Evolutionary conservation across 2,888 invertebrate species (phyloP), one percentile per base, ranked within the genome.

Genomic region (Anthrax anthrax): DNA sequence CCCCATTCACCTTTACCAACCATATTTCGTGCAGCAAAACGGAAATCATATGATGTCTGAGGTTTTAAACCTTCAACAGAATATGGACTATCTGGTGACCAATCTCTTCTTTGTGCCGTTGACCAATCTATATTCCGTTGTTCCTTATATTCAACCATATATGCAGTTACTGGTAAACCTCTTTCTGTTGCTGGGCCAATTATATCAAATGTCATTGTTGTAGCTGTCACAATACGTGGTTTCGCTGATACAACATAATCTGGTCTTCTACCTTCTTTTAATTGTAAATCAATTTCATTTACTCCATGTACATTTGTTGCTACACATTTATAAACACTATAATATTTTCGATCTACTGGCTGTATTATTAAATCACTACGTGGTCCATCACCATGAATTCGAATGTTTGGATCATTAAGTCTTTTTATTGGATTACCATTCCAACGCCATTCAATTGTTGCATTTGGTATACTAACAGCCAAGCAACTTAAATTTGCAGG

Each of bases 381-480:
- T 2, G 87, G 84, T 5, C 85, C 84, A 13, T 74, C 75, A 10
- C 80, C 81, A 42, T 72, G 72, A 52, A 80, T 78, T 52, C 67
- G 67, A 4, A 82, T 70, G 54, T 75, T 74, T 1, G 73, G 70
- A 40, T 75, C 74, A 34, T 57, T 60, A 16, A 59, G 48, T 52
- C 76, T 75, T 49, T 71, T 67, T 23, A 78, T 61, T 49, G 73
- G 73, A 40, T 67, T 61, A 34, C 76, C 75, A 49, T 73, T 76
- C 65, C 71, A 77, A 64, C 76, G 77, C 91, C 91, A 92, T 60
- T 80, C 78, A 55, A 92, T 88, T 9, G 91, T 91, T 1, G 92
- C 92, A 63, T 92, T 92, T 4, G 92, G 92, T 57, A 92, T 76
- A 60, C 80, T 77, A 65, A 88, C 85, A n/a, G 90, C 89, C 40